Percentiles rank a stretch among this genome's conserved stretches.
phyloP scores from a whole-genome alignment of 2,888 invertebrate genomes.

The Hyposoter didymator region DNA sequence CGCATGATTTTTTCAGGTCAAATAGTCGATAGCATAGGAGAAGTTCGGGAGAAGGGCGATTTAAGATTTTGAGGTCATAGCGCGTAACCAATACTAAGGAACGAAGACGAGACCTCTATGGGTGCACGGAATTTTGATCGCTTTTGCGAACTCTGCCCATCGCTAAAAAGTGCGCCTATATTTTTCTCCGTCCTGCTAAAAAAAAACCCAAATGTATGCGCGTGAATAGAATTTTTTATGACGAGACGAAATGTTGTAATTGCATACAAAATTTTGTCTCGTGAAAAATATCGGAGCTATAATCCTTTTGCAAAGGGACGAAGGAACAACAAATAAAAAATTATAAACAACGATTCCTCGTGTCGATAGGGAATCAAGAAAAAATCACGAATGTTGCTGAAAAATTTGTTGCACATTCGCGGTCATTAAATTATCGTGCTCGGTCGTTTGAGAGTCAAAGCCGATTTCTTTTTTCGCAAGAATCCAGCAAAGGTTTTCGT shows the following conservation, averaged over 20 bases:
- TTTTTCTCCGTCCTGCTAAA: neutral
- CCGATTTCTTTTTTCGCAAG: neutral
- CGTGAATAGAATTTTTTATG: neutral
- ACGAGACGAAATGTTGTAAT: no score
- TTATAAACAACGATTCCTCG: neutral
- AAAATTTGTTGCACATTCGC: neutral
- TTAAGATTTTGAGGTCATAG: neutral
- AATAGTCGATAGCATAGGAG: neutral
- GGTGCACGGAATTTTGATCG: neutral
- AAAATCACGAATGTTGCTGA: neutral
- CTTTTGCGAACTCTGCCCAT: neutral
- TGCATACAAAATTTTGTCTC: neutral
- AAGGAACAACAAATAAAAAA: neutral
- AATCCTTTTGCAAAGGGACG: neutral
- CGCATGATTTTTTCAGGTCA: neutral
- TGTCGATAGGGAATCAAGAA: neutral
- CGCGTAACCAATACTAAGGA: neutral
- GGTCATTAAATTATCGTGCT: neutral
- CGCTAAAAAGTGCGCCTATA: neutral
- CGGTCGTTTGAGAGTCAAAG: neutral
- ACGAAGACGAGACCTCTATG: neutral
- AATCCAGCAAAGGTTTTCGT: slow-evolving; percentile 6
- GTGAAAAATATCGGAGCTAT: neutral
- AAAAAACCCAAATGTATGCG: neutral
- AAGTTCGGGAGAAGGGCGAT: neutral